Conservation (phyloP, 1,140 invertebrate genomes). For the Trichogramma pretiosum region DNA sequence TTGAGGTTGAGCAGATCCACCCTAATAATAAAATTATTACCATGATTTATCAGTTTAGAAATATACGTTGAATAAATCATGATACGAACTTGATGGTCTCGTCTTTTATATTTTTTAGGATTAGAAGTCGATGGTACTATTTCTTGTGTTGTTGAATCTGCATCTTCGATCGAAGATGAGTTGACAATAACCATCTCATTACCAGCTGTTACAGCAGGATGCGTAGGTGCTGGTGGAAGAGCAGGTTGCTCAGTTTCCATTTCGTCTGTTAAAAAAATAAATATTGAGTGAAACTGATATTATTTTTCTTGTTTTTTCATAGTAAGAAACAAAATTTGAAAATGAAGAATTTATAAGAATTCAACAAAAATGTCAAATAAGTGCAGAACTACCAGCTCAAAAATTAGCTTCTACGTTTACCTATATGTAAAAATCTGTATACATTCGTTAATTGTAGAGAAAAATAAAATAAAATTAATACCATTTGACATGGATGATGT, state of each 20-base stretch:
- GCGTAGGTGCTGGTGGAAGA: constrained; percentile 39
- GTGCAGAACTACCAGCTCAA: too few species aligned
- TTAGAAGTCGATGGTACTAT: constrained; percentile 46
- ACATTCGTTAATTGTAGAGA: too few species aligned
- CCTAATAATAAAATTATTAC: constrained; percentile 11
- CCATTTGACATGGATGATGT: constrained; percentile 29
- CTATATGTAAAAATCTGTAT: too few species aligned
- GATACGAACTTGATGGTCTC: constrained; percentile 29
- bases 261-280: constrained; percentile 1
- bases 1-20: constrained; percentile 27
- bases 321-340: too few species aligned
- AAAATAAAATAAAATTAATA: too few species aligned
- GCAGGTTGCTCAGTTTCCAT: constrained; percentile 31
- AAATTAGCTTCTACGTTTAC: too few species aligned
- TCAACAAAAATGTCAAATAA: too few species aligned
- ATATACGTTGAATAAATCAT: background rate
- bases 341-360: constrained; percentile 7
- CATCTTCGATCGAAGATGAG: constrained; percentile 26
- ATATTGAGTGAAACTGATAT: too few species aligned
- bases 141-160: constrained; percentile 35
- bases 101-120: constrained; percentile 33
- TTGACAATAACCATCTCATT: constrained; percentile 46
- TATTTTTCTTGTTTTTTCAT: too few species aligned
- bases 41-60: background rate
- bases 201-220: constrained; percentile 45